Evolutionary conservation across 1,140 invertebrate species (phyloP), one percentile per base, ranked within the genome.

Genomic region (Octopus sinensis): DNA sequence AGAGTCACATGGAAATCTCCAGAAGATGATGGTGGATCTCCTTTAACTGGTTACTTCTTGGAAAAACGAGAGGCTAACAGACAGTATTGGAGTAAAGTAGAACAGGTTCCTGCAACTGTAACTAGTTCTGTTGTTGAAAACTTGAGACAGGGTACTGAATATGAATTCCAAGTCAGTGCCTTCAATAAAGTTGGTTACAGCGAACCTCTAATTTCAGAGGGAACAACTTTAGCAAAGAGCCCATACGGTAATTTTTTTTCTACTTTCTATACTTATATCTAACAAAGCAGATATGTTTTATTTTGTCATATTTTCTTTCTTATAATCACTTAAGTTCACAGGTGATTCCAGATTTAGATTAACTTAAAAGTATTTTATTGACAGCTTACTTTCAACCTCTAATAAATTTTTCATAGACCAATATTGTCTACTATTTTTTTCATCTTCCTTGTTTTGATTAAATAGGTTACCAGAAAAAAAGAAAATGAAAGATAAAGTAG

Each of bases 111-210:
- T 54, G 82, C 80, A 9, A 79, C 82, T 5, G 79, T 81, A 10
- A 83, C 82, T 43, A 85, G 91, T 94, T 94, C 97, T 83, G 97
- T 93, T 80, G 97, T 98, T 88, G 95, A 96, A 79, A 95, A 96
- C 84, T 96, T 99, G 17, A 93, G 94, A 77, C 96, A 97, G 80
- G 85, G 84, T 75, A 96, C 97, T 88, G 96, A 98, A 90, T 99
- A 99, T 87, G 93, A 97, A 86, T 99, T 99, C 93, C 93, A 97
- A 83, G 94, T 99, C 4, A 95, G 96, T 93, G 98, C 98, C 9
- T 96, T 96, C 23, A 99, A 99, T 91, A 97, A 98, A 77, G 98
- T 98, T 87, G 98, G 98, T 54, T 95, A 96, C 91, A 96, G 97
- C 87, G 94, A 95, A 80, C 95, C 97, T 6, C 96, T 89, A 95